Conservation (phyloP, 2,888 invertebrate species). For the Anoplius nigerrimus region DNA sequence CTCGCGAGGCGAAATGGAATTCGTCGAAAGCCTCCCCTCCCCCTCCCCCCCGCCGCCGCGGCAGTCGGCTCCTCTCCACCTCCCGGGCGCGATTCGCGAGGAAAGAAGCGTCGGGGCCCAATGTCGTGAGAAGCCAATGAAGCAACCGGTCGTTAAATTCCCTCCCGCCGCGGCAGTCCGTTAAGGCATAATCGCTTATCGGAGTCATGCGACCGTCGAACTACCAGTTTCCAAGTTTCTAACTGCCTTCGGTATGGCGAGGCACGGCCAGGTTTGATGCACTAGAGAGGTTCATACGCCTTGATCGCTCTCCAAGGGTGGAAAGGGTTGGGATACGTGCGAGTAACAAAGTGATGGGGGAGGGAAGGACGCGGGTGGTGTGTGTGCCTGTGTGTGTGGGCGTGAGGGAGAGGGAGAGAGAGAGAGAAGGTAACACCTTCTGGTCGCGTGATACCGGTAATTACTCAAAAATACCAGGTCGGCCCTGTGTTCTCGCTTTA, state of each 20-base stretch:
- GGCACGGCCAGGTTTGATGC: conserved; percentile 26
- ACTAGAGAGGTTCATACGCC: conserved; percentile 22
- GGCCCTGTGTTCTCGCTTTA: conserved; percentile 66
- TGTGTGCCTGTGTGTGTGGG: conserved; percentile 13
- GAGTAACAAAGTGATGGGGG: background rate
- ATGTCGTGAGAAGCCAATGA: conserved; percentile 66
- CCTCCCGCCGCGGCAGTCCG: conserved; percentile 43
- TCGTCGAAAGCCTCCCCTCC: too few species aligned
- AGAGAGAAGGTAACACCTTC: conserved; percentile 62
- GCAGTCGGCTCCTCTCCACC: too few species aligned
- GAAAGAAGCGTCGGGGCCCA: conserved; percentile 30
- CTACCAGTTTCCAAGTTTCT: conserved; percentile 65
- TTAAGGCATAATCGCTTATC: conserved; percentile 63
- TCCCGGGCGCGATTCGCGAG: too few species aligned
- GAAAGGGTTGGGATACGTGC: conserved; percentile 3
- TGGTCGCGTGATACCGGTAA: conserved; percentile 72
- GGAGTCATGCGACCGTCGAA: conserved; percentile 66
- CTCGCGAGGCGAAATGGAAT: too few species aligned
- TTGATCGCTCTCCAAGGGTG: conserved; percentile 15
- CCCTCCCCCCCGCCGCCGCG: too few species aligned
- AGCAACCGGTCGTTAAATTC: conserved; percentile 62
- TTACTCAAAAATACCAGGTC: conserved; percentile 68
- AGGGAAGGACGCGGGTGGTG: background rate
- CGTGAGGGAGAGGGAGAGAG: conserved; percentile 13
- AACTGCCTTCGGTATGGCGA: conserved; percentile 56